Conservation (phyloP, 2,797 vertebrate genomes). For the Dermochelys coriacea region DNA sequence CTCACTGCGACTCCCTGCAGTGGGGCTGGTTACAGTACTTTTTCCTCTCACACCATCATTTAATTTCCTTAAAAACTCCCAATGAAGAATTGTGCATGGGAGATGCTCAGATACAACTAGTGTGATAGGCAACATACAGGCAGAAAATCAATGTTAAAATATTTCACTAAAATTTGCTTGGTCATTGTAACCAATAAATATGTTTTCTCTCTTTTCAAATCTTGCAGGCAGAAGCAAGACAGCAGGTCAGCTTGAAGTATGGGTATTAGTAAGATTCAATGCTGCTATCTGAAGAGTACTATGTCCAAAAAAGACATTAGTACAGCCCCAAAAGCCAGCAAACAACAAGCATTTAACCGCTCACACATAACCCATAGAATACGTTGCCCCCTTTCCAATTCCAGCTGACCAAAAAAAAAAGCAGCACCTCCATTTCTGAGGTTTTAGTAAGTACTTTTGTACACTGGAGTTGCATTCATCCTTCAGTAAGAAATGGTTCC, state of each 20-base stretch:
- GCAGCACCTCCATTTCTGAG: constrained; percentile 12
- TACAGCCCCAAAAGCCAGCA: constrained; percentile 15
- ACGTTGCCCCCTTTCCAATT: constrained; percentile 2
- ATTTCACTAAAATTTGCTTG: neutral
- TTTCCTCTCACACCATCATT: neutral
- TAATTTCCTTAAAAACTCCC: neutral
- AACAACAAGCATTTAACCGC: constrained; percentile 27
- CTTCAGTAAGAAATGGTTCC: constrained; percentile 33
- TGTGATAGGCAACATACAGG: neutral
- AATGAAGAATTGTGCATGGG: neutral
- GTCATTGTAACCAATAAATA: neutral
- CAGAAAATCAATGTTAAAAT: neutral
- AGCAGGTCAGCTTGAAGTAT: constrained; percentile 10
- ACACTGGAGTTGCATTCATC: neutral
- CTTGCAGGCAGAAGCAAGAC: neutral
- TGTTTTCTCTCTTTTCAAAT: neutral
- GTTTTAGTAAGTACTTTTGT: constrained; percentile 26
- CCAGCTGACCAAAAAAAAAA: constrained; percentile 30
- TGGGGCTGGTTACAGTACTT: neutral
- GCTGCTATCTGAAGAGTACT: neutral
- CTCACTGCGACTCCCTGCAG: neutral
- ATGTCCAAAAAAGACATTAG: constrained; percentile 25
- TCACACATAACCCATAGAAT: neutral
- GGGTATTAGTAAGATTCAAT: neutral
- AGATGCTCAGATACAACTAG: neutral